Evolutionary conservation across 2,113 vertebrate genomes (phyloP).

Genomic region (Climacteris rufus): DNA sequence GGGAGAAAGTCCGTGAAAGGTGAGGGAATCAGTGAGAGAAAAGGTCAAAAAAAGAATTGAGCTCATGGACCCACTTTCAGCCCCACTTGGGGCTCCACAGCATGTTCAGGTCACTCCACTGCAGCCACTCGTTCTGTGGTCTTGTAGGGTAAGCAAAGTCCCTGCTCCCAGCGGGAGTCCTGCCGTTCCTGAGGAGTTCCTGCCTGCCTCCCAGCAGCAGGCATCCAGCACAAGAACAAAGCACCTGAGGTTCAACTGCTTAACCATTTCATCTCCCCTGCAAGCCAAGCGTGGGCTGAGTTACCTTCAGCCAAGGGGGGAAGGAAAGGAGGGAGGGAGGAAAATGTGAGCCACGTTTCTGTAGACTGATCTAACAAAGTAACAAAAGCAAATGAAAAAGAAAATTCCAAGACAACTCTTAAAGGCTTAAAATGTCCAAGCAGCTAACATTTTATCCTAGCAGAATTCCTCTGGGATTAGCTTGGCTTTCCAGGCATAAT

Average conservation of each 20-base stretch:
- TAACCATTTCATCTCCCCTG: conserved; percentile 8
- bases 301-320: background rate
- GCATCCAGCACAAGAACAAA: conserved; percentile 51
- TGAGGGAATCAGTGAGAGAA: background rate
- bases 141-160: background rate
- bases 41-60: background rate
- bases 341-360: conserved; percentile 17
- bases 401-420: conserved; percentile 67
- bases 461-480: conserved; percentile 61
- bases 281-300: background rate
- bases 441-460: conserved; percentile 57
- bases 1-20: conserved; percentile 9
- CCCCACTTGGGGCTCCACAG: background rate
- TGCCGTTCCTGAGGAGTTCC: background rate
- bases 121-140: background rate
- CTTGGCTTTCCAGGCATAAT: conserved; percentile 65
- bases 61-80: background rate
- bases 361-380: background rate
- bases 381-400: conserved; percentile 25
- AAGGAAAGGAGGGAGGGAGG: background rate
- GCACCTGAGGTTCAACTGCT: conserved; percentile 43
- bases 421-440: conserved; percentile 63
- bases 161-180: background rate
- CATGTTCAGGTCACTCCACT: background rate
- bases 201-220: background rate